A percentile compares a stretch with the other conserved stretches of the same genome.
Evolutionary conservation across 2,113 vertebrate genomes (phyloP).

Genomic region (Macquaria ambigua): DNA sequence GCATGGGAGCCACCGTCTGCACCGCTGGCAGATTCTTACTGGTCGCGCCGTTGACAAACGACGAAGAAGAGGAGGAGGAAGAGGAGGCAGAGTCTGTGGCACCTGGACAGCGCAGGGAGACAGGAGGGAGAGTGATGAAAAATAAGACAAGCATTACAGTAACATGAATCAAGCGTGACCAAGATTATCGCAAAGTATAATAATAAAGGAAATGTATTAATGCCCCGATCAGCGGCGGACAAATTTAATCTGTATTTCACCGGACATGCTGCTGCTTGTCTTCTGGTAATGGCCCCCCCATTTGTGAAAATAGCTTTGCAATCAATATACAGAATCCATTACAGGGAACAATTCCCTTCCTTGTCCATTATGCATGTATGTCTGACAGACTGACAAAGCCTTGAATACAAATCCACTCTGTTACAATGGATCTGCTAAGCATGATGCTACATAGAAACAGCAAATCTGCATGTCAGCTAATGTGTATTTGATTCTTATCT

Average conservation of each 20-base stretch:
- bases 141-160: background rate
- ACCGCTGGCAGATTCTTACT: conserved; percentile 99
- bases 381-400: conserved; percentile 37
- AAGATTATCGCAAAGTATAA: conserved; percentile 31
- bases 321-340: conserved; percentile 75
- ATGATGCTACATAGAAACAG: conserved; percentile 4
- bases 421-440: conserved; percentile 38
- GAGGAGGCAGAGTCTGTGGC: conserved; percentile 96
- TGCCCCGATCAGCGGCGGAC: conserved; percentile 20
- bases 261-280: conserved; percentile 55
- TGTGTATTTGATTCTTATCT: conserved; percentile 10
- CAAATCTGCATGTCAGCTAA: conserved; percentile 12
- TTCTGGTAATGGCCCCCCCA: conserved; percentile 54
- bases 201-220: conserved; percentile 42
- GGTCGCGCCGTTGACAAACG: conserved; percentile 98
- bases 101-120: conserved; percentile 83
- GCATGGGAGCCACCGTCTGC: conserved; percentile 98
- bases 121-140: conserved; percentile 1
- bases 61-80: conserved; percentile 96
- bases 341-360: conserved; percentile 41
- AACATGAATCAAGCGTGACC: conserved; percentile 12
- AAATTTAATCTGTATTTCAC: conserved; percentile 68
- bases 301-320: conserved; percentile 69
- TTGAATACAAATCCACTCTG: conserved; percentile 45
- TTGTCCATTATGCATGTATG: conserved; percentile 60